Base-by-base conservation (phyloP, 2,113 vertebrate genomes). In the Stomatorhinus ivindoensis region DNA sequence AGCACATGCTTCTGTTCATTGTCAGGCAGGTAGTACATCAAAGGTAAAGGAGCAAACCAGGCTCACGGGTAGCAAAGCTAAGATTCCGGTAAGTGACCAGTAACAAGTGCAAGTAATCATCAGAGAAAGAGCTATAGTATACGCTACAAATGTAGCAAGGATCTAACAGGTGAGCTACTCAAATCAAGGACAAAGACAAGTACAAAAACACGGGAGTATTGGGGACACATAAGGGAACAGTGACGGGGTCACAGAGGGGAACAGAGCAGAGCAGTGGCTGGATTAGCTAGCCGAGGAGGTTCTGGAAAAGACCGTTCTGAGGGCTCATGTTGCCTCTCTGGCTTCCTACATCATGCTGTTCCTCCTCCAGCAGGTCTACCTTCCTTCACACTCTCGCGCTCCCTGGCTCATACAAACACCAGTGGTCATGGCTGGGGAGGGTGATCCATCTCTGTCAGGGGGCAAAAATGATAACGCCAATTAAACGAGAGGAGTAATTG, bases 401-500 rank as follows among this genome's bases (percentile, higher is more conserved):
- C 65, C 13, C 50, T 27, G 47, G 31, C 87, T 58, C 51, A 84
- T 90, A 90, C 42, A 93, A 92, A 93, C 90, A 90, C 69, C 46
- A 50, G 91, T 92, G 92, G 94, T 92, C n/a, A 87, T 88, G 88
- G 94, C 92, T 90, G 91, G 92, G 92, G 39, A 80, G 94, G 73
- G 96, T 92, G 95, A 97, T 97, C 96, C 96, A 96, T 97, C 97
- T 98, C 95, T 98, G 97, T 97, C 97, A 97, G 95, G 94, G 95
- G 69, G 92, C 95, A 97, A 97, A 98, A 97, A 97, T 97, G 96
- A 97, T 97, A 97, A 97, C 96, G 96, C 96, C 97, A 98, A 97
- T 97, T 97, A 97, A 97, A 97, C 95, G 95, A 94, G 95, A 95
- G 95, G 95, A 96, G 96, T 97, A 97, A 97, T 97, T 97, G 97